Percentiles rank a stretch among this genome's conserved stretches.
These are phyloP conservation scores for Lepidonotus clava DNA, from an alignment of 2,888 invertebrate species.

Conservation along the genomic window DNA sequence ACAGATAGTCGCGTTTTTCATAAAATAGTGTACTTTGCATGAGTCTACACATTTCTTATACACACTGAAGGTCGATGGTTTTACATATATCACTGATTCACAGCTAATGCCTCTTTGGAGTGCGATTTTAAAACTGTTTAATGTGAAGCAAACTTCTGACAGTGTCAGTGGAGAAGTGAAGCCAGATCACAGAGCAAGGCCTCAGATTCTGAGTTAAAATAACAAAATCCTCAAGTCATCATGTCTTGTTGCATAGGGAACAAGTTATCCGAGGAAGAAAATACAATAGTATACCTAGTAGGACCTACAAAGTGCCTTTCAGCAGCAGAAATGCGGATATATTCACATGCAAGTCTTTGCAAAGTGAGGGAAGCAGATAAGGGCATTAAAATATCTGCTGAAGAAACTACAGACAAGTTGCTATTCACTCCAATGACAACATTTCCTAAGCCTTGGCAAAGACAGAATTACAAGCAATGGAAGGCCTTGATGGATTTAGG, in stretches of 20 bases:
- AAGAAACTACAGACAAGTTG: not conserved
- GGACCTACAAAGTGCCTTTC: conserved; percentile 21
- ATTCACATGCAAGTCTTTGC: not conserved
- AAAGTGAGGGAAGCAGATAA: not conserved
- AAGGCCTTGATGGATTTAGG: conserved; percentile 68
- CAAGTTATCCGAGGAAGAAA: not conserved
- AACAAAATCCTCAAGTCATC: not conserved
- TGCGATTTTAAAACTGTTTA: not conserved
- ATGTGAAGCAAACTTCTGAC: not conserved
- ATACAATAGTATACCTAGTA: not conserved
- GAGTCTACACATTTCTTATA: not conserved
- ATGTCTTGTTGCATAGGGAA: not conserved
- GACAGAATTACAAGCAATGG: conserved; percentile 74
- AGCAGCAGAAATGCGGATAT: not conserved
- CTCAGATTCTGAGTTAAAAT: not conserved
- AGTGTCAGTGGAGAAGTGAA: not conserved
- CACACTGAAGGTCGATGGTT: not conserved
- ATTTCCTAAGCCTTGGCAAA: conserved; percentile 51
- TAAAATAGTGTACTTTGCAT: not conserved
- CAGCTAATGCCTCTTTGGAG: too few relatives aligned
- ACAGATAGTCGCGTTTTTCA: not conserved
- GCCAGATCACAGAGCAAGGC: not conserved
- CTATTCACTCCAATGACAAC: conserved; percentile 48
- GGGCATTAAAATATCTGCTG: not conserved
- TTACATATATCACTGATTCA: not conserved